phyloP scores from a whole-genome alignment of 1,140 invertebrate species.

The Formica exsecta region DNA sequence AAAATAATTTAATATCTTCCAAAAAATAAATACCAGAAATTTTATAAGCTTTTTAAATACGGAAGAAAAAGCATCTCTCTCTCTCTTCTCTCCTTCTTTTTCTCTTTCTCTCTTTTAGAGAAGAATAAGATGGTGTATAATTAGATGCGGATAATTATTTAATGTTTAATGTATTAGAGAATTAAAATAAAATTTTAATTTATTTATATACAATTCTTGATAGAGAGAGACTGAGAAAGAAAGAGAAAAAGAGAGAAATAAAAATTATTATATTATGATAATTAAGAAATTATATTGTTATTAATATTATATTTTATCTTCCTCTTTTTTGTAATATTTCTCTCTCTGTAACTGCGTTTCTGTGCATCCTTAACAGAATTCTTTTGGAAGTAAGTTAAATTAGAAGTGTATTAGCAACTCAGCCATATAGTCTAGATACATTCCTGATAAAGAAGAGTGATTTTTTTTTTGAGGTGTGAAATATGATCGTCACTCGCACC shows the following conservation, averaged over 20 bases:
- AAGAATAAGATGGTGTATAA: not conserved
- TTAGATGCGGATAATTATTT: not conserved
- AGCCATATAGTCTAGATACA: constrained; percentile 5
- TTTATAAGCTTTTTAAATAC: not conserved
- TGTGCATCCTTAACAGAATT: not conserved
- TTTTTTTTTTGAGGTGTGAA: constrained; percentile 45
- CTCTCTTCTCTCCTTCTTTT: too few species aligned
- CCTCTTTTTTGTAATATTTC: not conserved
- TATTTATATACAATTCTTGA: not conserved
- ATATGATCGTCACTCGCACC: constrained; percentile 25
- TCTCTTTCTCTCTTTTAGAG: not conserved
- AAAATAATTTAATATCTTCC: constrained; percentile 27
- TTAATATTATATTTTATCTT: not conserved
- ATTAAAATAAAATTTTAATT: constrained; percentile 14
- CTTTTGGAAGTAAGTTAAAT: constrained; percentile 1
- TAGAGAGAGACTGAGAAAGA: not conserved
- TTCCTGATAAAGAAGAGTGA: not conserved
- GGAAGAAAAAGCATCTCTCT: too few species aligned
- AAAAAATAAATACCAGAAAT: not conserved
- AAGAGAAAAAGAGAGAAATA: not conserved
- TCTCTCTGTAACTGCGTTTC: not conserved
- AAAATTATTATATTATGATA: not conserved
- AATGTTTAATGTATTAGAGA: not conserved
- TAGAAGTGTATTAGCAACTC: not conserved
- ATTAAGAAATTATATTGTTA: constrained; percentile 3